phyloP scores from a whole-genome alignment of 2,888 invertebrate species.

The Cenopis cana region DNA sequence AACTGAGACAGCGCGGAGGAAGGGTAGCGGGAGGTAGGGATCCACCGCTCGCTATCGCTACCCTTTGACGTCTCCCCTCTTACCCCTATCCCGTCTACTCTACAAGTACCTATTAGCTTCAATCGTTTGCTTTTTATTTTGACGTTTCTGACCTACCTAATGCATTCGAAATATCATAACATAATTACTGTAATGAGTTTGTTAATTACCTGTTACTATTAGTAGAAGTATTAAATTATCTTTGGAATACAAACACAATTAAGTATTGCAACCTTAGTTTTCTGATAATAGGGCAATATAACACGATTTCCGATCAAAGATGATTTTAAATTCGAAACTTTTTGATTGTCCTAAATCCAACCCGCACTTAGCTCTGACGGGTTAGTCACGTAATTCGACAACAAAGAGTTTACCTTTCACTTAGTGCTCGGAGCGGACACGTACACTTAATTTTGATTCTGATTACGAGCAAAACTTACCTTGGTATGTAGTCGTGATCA shows the following conservation, averaged over 20 bases:
- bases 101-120: no score
- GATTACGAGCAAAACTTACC: conserved; percentile 67
- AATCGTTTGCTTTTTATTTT: no score
- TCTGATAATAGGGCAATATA: not conserved
- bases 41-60: no score
- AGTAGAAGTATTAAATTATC: not conserved
- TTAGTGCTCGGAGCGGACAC: conserved; percentile 80
- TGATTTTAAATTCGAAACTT: conserved; percentile 8
- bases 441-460: conserved; percentile 73
- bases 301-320: not conserved
- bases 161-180: not conserved
- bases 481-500: conserved; percentile 61
- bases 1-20: no score
- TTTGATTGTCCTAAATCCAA: conserved; percentile 35
- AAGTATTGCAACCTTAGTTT: conserved; percentile 1
- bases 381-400: conserved; percentile 66
- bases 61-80: no score
- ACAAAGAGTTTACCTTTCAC: conserved; percentile 81
- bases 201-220: conserved; percentile 7
- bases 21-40: no score
- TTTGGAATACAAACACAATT: conserved; percentile 11
- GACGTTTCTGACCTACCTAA: no score
- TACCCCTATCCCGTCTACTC: no score
- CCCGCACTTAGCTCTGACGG: conserved; percentile 22
- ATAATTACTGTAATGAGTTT: not conserved